phyloP scores from a whole-genome alignment of 2,797 vertebrate species.

The Ambastaia sidthimunki region DNA sequence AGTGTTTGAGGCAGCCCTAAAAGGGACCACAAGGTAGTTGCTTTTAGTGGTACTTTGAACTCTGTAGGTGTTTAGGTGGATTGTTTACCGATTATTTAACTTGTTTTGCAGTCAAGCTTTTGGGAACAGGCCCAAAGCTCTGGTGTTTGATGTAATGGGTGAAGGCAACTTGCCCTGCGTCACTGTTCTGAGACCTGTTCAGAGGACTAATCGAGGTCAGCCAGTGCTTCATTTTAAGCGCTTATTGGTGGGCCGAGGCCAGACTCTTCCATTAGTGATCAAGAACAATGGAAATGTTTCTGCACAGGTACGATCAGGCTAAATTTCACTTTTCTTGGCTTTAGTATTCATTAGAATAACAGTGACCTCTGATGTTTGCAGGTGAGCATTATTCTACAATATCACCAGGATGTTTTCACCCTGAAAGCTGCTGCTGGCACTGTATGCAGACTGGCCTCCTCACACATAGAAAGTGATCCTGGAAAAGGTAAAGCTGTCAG shows the following conservation, averaged over 20 bases:
- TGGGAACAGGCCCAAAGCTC: conserved; percentile 64
- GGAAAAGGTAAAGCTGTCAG: conserved; percentile 66
- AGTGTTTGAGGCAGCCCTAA: conserved; percentile 77
- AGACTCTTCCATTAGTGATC: conserved; percentile 79
- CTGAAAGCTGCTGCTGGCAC: conserved; percentile 74
- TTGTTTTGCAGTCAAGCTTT: conserved; percentile 64
- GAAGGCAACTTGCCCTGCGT: conserved; percentile 86
- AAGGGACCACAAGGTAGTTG: conserved; percentile 74
- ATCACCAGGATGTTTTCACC: conserved; percentile 77
- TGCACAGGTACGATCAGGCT: conserved; percentile 65
- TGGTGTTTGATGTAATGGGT: conserved; percentile 83
- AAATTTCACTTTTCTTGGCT: background rate
- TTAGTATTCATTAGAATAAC: background rate
- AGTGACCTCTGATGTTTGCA: conserved; percentile 62
- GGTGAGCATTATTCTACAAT: conserved; percentile 82
- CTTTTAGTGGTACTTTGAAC: background rate
- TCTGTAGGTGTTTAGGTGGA: conserved; percentile 45
- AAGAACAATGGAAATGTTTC: conserved; percentile 79
- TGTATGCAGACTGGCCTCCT: conserved; percentile 64
- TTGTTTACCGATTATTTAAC: background rate
- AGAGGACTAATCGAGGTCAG: conserved; percentile 70
- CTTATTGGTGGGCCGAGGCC: conserved; percentile 72
- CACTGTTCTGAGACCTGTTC: conserved; percentile 76
- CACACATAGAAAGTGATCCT: conserved; percentile 51
- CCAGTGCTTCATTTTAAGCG: conserved; percentile 84